Evolutionary conservation across 2,797 vertebrate genomes (phyloP).

Genomic region (Mus caroli): DNA sequence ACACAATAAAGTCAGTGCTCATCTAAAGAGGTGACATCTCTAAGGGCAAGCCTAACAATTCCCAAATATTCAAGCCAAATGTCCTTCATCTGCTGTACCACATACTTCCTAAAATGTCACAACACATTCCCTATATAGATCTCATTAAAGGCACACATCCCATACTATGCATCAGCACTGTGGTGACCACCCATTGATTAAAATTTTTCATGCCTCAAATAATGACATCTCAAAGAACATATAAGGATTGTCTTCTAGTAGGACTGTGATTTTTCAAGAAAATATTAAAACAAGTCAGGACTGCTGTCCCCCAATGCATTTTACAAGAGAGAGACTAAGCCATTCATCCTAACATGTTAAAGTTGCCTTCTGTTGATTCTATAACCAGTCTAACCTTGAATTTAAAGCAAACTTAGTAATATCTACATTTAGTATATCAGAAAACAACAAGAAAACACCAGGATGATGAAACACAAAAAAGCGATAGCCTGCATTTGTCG

Average conservation of each 20-base stretch:
- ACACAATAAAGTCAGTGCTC: no score
- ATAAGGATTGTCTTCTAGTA: neutral
- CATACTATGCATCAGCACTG: no score
- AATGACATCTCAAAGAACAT: neutral
- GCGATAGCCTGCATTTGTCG: neutral
- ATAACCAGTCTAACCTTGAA: neutral
- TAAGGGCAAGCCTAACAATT: no score
- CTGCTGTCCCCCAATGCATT: no score
- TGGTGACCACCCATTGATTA: no score
- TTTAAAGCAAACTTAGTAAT: neutral
- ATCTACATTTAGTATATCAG: neutral
- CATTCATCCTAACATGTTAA: rapidly evolving
- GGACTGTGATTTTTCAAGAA: neutral
- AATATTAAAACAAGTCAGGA: neutral
- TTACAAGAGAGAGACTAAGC: neutral
- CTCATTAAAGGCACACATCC: no score
- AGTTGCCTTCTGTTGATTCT: neutral
- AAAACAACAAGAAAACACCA: neutral
- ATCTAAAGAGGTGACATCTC: no score
- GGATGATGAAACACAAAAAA: neutral
- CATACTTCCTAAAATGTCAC: no score
- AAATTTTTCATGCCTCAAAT: neutral
- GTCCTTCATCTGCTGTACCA: no score
- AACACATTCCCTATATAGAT: no score
- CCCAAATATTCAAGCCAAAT: no score